phyloP scores from a whole-genome alignment of 2,888 invertebrate genomes.

The Temnothorax unifasciatus region DNA sequence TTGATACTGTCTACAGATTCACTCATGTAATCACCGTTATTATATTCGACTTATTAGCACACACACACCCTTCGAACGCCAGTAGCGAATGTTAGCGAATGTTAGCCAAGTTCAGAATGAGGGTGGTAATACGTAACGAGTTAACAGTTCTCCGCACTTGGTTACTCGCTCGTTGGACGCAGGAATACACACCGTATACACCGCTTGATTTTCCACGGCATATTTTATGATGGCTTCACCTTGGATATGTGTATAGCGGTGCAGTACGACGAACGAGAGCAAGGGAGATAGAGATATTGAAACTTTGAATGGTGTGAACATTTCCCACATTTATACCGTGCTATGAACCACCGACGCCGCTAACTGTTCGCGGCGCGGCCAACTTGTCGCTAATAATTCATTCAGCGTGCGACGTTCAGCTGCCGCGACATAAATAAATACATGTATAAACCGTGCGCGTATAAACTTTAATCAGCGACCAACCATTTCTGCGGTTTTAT shows the following conservation, averaged over 20 bases:
- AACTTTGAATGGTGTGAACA: conserved; percentile 58
- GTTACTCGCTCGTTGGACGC: conserved; percentile 13
- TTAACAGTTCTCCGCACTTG: conserved; percentile 37
- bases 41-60: conserved; percentile 5
- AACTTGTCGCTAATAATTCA: conserved; percentile 58
- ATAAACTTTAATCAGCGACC: conserved; percentile 52
- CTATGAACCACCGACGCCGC: conserved; percentile 55
- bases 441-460: conserved; percentile 41
- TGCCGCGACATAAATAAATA: conserved; percentile 55
- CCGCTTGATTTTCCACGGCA: conserved; percentile 49
- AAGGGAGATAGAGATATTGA: conserved; percentile 25
- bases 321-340: conserved; percentile 68
- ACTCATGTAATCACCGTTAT: background rate
- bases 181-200: conserved; percentile 29
- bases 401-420: conserved; percentile 47
- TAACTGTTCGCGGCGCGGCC: conserved; percentile 39
- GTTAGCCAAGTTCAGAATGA: conserved; percentile 34
- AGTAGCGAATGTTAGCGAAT: background rate
- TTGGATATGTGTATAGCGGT: conserved; percentile 52
- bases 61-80: background rate
- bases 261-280: background rate
- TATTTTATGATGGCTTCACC: conserved; percentile 57
- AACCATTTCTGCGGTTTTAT: conserved; percentile 34
- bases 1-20: background rate
- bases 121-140: conserved; percentile 35